A percentile compares a stretch with the other conserved stretches of the same genome.
Evolutionary conservation across 2,888 invertebrate genomes (phyloP).

Genomic region (Tortricodes alternella): DNA sequence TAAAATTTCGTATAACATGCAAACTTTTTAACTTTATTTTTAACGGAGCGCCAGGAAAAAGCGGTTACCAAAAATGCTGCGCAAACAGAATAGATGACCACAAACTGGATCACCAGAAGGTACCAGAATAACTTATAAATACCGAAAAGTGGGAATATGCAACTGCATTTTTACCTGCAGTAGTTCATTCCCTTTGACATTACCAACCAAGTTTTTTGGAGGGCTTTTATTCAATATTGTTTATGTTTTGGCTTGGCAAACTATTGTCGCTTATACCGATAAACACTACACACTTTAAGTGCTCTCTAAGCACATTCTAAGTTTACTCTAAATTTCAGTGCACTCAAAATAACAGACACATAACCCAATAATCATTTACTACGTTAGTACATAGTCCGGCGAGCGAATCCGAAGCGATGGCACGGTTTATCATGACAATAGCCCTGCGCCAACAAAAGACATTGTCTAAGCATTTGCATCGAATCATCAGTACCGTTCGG

Average conservation of each 20-base stretch:
- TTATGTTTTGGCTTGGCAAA: no score
- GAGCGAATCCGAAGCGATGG: slow-evolving; percentile 42
- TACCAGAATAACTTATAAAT: neutral
- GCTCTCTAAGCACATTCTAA: neutral
- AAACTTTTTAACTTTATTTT: neutral
- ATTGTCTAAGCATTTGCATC: slow-evolving; percentile 40
- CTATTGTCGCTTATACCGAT: no score
- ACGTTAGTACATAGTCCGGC: slow-evolving; percentile 21
- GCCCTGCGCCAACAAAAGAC: slow-evolving; percentile 45
- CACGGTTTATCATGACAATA: slow-evolving; percentile 48
- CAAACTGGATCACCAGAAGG: neutral
- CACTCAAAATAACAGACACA: neutral
- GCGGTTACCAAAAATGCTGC: neutral
- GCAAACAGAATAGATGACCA: neutral
- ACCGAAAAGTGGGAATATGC: neutral
- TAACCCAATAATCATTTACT: neutral
- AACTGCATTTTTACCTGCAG: no score
- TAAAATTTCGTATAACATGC: neutral
- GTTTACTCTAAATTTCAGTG: neutral
- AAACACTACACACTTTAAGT: no score
- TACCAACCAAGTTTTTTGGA: no score
- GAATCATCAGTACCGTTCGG: neutral
- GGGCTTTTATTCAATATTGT: no score
- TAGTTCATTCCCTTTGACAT: no score
- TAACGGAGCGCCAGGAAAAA: neutral